Conservation (phyloP, 2,113 vertebrate species). For the Hippocampus mohnikei region DNA sequence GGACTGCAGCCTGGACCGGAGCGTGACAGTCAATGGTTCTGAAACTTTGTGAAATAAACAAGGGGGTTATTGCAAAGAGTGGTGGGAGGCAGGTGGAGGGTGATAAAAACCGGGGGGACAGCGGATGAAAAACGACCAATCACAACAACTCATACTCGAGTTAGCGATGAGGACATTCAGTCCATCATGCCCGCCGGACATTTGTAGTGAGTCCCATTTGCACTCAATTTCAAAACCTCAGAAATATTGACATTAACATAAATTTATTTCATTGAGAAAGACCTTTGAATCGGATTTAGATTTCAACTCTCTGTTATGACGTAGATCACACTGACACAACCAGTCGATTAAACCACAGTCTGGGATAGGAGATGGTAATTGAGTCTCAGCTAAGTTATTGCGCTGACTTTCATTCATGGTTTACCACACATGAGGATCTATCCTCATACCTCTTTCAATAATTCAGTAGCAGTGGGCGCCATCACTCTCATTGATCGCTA, state of each 20-base stretch:
- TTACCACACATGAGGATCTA: slow-evolving; percentile 22
- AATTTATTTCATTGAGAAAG: slow-evolving; percentile 52
- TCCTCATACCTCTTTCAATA: neutral
- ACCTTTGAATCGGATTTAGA: slow-evolving; percentile 31
- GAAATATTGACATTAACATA: slow-evolving; percentile 51
- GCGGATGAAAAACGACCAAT: slow-evolving; percentile 17
- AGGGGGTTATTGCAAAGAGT: neutral
- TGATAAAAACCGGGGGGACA: neutral
- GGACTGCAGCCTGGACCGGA: neutral
- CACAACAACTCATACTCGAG: neutral
- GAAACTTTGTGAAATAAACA: slow-evolving; percentile 2
- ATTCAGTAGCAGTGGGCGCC: slow-evolving; percentile 7
- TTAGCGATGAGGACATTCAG: slow-evolving; percentile 1
- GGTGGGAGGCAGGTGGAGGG: no score
- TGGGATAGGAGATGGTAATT: slow-evolving; percentile 25
- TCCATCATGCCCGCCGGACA: slow-evolving; percentile 22
- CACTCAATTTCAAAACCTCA: slow-evolving; percentile 18
- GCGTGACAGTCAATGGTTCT: neutral
- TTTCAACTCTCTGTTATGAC: slow-evolving; percentile 17
- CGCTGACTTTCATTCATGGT: slow-evolving; percentile 32
- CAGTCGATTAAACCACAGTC: slow-evolving; percentile 36
- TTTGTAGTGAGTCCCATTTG: slow-evolving; percentile 35
- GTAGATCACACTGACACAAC: slow-evolving; percentile 35
- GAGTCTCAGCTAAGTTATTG: slow-evolving; percentile 5
- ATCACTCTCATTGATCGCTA: slow-evolving; percentile 14